These are phyloP conservation scores for Oscheius sp. DNA, from an alignment of 1,140 invertebrate species.

Conservation along the genomic window DNA sequence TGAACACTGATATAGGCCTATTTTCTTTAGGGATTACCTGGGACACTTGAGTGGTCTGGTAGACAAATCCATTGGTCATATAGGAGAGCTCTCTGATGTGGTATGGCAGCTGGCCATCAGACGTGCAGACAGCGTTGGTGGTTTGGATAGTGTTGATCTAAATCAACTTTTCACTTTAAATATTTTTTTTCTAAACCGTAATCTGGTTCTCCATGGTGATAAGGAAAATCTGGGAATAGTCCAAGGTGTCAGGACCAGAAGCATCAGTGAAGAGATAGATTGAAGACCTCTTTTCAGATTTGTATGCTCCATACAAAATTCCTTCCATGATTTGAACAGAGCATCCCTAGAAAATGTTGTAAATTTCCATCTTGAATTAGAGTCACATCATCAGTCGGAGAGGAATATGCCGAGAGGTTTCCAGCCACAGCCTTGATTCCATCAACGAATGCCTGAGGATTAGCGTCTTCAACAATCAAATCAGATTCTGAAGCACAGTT, in stretches of 20 bases:
- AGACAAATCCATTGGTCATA: constrained; percentile 37
- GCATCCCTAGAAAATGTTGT: constrained; percentile 18
- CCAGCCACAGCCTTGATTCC: constrained; percentile 9
- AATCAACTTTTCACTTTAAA: constrained; percentile 2
- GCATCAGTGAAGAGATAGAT: constrained; percentile 43
- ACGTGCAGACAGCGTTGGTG: constrained; percentile 17
- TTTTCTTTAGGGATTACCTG: constrained; percentile 11
- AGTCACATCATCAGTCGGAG: not conserved
- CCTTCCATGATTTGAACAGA: constrained; percentile 19
- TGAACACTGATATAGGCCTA: not conserved
- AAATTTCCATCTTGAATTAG: not conserved
- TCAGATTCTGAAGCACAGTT: constrained; percentile 4
- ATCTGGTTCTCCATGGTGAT: constrained; percentile 1
- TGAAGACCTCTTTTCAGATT: constrained; percentile 29
- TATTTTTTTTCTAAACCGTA: constrained; percentile 10
- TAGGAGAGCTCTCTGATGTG: constrained; percentile 15
- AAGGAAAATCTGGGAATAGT: constrained; percentile 13
- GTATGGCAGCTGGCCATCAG: constrained; percentile 11
- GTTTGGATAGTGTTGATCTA: constrained; percentile 36
- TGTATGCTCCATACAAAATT: constrained; percentile 16
- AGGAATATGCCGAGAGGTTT: constrained; percentile 9
- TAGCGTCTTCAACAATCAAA: constrained; percentile 8
- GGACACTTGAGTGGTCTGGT: constrained; percentile 26
- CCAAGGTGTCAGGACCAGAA: not conserved
- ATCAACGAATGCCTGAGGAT: constrained; percentile 30